Conservation (phyloP, 1,140 invertebrate genomes). For the Mercenaria mercenaria region DNA sequence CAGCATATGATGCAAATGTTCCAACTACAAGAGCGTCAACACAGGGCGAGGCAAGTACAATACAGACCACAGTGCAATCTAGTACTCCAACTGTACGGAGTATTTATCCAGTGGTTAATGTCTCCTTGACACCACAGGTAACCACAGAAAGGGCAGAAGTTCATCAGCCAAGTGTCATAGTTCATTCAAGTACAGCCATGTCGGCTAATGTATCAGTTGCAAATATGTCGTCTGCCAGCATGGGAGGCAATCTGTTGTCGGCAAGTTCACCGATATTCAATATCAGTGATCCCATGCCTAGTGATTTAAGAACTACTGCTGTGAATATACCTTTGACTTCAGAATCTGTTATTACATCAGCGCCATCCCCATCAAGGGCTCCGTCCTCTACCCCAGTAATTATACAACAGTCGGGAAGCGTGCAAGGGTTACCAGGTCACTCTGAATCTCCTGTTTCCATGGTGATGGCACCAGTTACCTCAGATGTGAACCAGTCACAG, state of each 20-base stretch:
- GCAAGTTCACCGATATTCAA: constrained; percentile 48
- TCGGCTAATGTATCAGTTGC: constrained; percentile 46
- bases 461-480: not conserved
- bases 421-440: not conserved
- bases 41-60: not conserved
- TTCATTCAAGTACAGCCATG: constrained; percentile 77
- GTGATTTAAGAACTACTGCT: constrained; percentile 51
- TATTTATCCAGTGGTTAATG: not conserved
- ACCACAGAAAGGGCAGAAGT: constrained; percentile 53
- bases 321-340: constrained; percentile 46
- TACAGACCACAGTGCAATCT: not conserved
- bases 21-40: not conserved
- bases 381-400: not conserved
- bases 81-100: not conserved
- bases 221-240: constrained; percentile 28
- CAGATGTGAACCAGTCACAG: not conserved
- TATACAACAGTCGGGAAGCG: not conserved
- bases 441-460: not conserved
- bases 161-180: constrained; percentile 82
- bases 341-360: constrained; percentile 18
- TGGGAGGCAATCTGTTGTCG: not conserved
- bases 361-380: not conserved
- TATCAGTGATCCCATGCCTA: constrained; percentile 17
- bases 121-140: not conserved
- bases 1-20: constrained; percentile 1